A percentile compares a stretch with the other conserved stretches of the same genome.
phyloP scores from a whole-genome alignment of 1,140 invertebrate genomes.

The Phthorimaea operculella region DNA sequence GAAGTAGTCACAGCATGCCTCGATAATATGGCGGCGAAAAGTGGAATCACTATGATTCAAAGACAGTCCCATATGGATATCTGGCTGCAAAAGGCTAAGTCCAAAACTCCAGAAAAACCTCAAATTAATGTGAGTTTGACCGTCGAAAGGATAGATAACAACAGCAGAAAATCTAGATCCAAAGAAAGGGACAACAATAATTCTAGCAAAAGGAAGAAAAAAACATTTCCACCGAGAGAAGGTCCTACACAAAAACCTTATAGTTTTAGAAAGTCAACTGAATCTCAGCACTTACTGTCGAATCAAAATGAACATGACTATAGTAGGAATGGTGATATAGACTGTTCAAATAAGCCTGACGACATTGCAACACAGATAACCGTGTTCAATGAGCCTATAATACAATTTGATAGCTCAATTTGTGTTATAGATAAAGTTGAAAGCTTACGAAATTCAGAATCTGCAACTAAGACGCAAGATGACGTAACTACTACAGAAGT shows the following conservation, averaged over 20 bases:
- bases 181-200: slow-evolving; percentile 20
- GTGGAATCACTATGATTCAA: slow-evolving; percentile 56
- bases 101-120: slow-evolving; percentile 58
- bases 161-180: not conserved
- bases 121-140: slow-evolving; percentile 25
- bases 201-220: slow-evolving; percentile 26
- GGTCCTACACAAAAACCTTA: slow-evolving; percentile 21
- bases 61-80: slow-evolving; percentile 65
- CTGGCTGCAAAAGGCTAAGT: slow-evolving; percentile 64
- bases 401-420: slow-evolving; percentile 5
- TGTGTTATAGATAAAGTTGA: slow-evolving; percentile 2
- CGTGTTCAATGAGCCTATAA: too few relatives aligned
- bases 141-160: not conserved
- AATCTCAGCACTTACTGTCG: slow-evolving; percentile 33
- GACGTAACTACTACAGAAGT: not conserved
- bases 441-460: not conserved
- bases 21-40: slow-evolving; percentile 61
- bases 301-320: slow-evolving; percentile 50
- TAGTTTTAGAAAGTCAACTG: slow-evolving; percentile 30
- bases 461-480: not conserved
- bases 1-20: slow-evolving; percentile 59
- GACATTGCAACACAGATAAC: not conserved
- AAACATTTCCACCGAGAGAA: slow-evolving; percentile 16
- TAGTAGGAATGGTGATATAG: slow-evolving; percentile 18
- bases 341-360: not conserved